These are phyloP conservation scores for Brachylomia viminalis DNA, from an alignment of 2,888 invertebrate species.

Conservation along the genomic window DNA sequence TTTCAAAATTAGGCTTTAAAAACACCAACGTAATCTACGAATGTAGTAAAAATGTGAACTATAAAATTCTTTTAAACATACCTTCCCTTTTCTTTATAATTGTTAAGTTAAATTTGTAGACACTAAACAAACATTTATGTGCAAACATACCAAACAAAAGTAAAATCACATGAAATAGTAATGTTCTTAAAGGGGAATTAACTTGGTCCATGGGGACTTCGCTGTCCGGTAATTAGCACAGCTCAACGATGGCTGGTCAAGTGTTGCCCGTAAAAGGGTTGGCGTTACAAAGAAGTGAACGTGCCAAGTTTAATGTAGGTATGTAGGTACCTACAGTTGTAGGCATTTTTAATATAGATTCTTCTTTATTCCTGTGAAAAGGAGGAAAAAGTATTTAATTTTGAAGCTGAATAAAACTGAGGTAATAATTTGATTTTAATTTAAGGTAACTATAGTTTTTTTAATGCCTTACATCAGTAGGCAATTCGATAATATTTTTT, in stretches of 20 bases:
- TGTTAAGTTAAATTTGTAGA: not conserved
- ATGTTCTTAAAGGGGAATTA: slow-evolving; percentile 31
- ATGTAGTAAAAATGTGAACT: not conserved
- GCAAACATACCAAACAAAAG: slow-evolving; percentile 38
- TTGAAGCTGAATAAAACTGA: not conserved
- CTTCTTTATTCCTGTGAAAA: not conserved
- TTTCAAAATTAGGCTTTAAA: not conserved
- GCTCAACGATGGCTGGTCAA: slow-evolving; percentile 48
- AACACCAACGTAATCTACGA: not conserved
- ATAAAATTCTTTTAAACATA: not conserved
- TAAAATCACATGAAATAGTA: slow-evolving; percentile 44
- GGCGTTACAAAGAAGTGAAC: slow-evolving; percentile 27
- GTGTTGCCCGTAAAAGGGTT: slow-evolving; percentile 47
- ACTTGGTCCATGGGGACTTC: slow-evolving; percentile 40
- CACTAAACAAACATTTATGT: not conserved
- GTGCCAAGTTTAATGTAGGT: not conserved
- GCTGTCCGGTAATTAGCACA: slow-evolving; percentile 32
- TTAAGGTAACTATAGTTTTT: not conserved
- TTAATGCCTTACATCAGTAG: too few species aligned
- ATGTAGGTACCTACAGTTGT: not conserved
- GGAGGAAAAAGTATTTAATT: not conserved
- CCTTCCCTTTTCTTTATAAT: not conserved
- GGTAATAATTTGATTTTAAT: not conserved
- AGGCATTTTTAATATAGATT: slow-evolving; percentile 9
- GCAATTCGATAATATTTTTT: not conserved